Base-by-base conservation (phyloP, 2,888 invertebrate genomes). In the Listrodromus nycthemerus region DNA sequence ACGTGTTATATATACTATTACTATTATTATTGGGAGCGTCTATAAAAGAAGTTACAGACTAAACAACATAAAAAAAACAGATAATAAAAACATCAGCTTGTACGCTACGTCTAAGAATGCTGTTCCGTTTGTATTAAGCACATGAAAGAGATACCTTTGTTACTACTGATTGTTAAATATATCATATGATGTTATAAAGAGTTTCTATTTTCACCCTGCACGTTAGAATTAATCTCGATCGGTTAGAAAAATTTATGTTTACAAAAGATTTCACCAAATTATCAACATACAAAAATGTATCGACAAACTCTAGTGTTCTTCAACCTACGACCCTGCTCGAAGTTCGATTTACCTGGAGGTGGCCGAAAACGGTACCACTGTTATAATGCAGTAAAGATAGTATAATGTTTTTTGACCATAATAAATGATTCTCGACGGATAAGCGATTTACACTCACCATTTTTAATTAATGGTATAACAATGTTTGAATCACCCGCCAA, bases 91-190 rank as follows among this genome's bases (percentile, higher is more conserved):
- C 82, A 85, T 82, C 86, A 82, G 86, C 87, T 85, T 88, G 85
- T 84, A 86, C 85, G 87, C 86, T 83, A 85, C 81, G 76, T 86
- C 83, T 84, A 83, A 74, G 80, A 80, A 78, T 63, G 76, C 86
- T 90, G 89, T 90, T 90, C 85, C 86, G 89, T 90, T 90, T 88
- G 87, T 89, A 88, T 88, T 80, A 88, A 88, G 85, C 88, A 87
- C 80, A 86, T 87, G 87, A 89, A 87, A 89, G 88, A 91, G 86
- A 90, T 86, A 91, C 91, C 90, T 91, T 91, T 91, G 91, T 91
- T 91, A 91, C 89, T 89, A 91, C 89, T 90, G 91, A 90, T 91
- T 91, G 91, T 91, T 91, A 90, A 91, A 91, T 91, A 84, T 78
- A 84, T 84, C 78, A 74, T 77, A 75, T 33, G 66, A 84, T 81